phyloP scores from a whole-genome alignment of 2,888 invertebrate genomes.

The Hyalella azteca region DNA sequence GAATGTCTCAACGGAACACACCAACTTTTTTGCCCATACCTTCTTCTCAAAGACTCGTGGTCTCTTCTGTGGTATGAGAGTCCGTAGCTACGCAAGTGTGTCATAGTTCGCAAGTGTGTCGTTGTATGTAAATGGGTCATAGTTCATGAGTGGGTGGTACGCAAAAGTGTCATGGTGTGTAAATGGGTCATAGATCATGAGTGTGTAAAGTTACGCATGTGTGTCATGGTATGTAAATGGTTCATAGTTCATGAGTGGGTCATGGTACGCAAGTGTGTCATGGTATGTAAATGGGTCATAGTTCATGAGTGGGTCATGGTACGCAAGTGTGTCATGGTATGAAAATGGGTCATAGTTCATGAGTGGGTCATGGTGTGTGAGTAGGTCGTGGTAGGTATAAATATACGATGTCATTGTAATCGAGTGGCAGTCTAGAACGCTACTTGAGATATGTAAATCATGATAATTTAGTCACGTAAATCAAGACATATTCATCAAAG shows the following conservation, averaged over 20 bases:
- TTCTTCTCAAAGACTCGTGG: slow-evolving; percentile 14
- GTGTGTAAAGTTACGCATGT: neutral
- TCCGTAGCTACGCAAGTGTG: neutral
- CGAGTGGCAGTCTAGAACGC: too few relatives aligned
- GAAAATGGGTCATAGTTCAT: too few relatives aligned
- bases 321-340: too few relatives aligned
- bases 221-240: neutral
- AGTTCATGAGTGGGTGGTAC: neutral
- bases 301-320: neutral
- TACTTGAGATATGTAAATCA: too few relatives aligned
- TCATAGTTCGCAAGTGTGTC: neutral
- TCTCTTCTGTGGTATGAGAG: neutral
- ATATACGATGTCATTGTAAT: too few relatives aligned
- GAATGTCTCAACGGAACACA: neutral
- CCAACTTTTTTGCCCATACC: slow-evolving; percentile 1
- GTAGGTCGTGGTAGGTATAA: neutral
- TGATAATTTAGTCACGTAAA: too few relatives aligned
- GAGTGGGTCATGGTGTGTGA: neutral
- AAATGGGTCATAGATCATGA: too few relatives aligned
- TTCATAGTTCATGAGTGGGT: neutral
- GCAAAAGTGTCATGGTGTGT: too few relatives aligned
- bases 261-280: neutral
- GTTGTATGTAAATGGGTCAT: neutral
- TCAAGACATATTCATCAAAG: too few relatives aligned
- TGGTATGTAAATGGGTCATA: neutral